These are phyloP conservation scores for Aplocera efformata DNA, from an alignment of 2,888 invertebrate genomes.

Conservation along the genomic window DNA sequence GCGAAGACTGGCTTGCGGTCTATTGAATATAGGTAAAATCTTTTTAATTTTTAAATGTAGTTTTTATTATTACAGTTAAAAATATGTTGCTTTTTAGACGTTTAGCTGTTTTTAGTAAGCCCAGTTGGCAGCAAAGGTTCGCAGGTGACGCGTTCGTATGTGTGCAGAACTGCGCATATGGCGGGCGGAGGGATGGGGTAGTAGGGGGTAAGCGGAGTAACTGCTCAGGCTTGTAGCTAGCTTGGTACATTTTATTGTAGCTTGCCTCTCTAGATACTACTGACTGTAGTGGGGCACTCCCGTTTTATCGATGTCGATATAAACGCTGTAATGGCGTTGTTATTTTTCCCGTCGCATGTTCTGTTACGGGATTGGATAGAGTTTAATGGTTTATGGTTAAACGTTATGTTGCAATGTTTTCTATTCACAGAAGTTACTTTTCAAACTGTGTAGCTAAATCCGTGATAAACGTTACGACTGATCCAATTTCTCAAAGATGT, in stretches of 20 bases:
- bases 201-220: constrained; percentile 50
- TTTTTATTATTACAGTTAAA: too few relatives aligned
- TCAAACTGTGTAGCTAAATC: background rate
- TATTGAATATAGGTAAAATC: too few relatives aligned
- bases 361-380: constrained; percentile 46
- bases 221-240: constrained; percentile 77
- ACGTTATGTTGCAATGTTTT: constrained; percentile 40
- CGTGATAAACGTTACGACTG: background rate
- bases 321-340: constrained; percentile 54
- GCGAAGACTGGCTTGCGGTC: too few relatives aligned
- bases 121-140: constrained; percentile 25
- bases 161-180: constrained; percentile 69
- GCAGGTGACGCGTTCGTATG: constrained; percentile 51
- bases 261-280: constrained; percentile 74
- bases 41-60: too few relatives aligned
- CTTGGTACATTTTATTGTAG: constrained; percentile 79
- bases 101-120: too few relatives aligned
- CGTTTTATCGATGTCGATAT: constrained; percentile 71
- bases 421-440: constrained; percentile 34
- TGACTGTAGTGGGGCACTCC: constrained; percentile 46
- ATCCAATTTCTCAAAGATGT: background rate
- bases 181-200: constrained; percentile 36
- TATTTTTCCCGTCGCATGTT: constrained; percentile 51
- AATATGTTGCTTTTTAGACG: too few relatives aligned
- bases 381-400: constrained; percentile 49